Evolutionary conservation across 2,113 vertebrate genomes (phyloP).

Genomic region (Pampusana beccarii): DNA sequence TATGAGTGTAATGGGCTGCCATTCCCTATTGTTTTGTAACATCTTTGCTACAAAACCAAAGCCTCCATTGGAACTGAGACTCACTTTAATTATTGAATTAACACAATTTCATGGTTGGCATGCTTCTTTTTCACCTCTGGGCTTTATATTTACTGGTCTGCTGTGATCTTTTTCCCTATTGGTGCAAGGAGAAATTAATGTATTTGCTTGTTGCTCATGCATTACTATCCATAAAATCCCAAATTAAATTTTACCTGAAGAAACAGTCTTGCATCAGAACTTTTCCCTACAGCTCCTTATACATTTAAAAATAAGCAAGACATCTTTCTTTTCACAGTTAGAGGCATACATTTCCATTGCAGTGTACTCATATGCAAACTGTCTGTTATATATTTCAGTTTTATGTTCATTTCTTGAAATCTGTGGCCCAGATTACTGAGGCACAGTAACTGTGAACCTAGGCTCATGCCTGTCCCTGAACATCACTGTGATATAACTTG

Average conservation of each 20-base stretch:
- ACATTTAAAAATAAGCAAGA: neutral
- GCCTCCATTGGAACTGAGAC: conserved; percentile 50
- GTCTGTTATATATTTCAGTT: neutral
- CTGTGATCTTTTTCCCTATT: conserved; percentile 49
- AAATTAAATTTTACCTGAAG: conserved; percentile 40
- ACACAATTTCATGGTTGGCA: conserved; percentile 73
- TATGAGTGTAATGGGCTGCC: neutral
- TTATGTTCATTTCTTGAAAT: neutral
- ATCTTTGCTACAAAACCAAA: conserved; percentile 4
- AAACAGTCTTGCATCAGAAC: neutral
- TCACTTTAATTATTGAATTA: conserved; percentile 76
- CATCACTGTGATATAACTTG: neutral
- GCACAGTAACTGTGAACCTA: neutral
- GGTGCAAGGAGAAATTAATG: conserved; percentile 14
- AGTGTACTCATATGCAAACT: neutral
- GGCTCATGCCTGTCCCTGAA: neutral
- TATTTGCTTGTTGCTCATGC: conserved; percentile 40
- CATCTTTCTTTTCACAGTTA: neutral
- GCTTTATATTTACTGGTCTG: conserved; percentile 58
- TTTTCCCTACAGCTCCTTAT: neutral
- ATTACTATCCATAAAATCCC: conserved; percentile 35
- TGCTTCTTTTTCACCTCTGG: conserved; percentile 63
- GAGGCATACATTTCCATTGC: neutral
- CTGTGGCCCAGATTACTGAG: neutral
- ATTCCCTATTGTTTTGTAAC: conserved; percentile 63